These are phyloP conservation scores for Copidosoma floridanum DNA, from an alignment of 1,140 invertebrate genomes.

Conservation along the genomic window DNA sequence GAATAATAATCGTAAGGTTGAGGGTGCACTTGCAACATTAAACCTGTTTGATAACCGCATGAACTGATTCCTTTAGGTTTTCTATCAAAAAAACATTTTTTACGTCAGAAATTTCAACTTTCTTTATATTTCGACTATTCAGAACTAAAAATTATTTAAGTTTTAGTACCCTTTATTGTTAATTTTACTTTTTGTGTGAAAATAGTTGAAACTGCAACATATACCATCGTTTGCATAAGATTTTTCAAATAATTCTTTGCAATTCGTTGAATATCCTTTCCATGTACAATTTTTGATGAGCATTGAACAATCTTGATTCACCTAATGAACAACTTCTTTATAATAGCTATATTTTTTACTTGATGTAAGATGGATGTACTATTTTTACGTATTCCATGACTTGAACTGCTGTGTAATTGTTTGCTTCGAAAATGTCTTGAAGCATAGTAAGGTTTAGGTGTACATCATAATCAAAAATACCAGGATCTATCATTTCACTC, in stretches of 20 bases:
- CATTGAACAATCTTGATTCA: constrained; percentile 58
- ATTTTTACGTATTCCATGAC: too few species aligned
- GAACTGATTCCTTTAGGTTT: constrained; percentile 43
- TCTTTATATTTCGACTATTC: too few species aligned
- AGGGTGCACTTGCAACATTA: constrained; percentile 59
- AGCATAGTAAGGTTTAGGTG: constrained; percentile 37
- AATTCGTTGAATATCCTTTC: constrained; percentile 62
- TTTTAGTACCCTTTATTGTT: constrained; percentile 9
- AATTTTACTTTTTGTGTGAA: constrained; percentile 8
- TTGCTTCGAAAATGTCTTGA: constrained; percentile 48
- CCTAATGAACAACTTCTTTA: constrained; percentile 24
- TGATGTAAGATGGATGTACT: too few species aligned
- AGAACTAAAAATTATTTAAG: too few species aligned
- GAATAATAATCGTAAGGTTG: constrained; percentile 40
- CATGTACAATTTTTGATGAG: constrained; percentile 63
- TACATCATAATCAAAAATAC: constrained; percentile 28
- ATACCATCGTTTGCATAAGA: constrained; percentile 58
- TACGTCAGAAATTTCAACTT: too few species aligned
- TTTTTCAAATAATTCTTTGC: constrained; percentile 61
- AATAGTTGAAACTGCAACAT: constrained; percentile 70
- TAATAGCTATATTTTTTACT: too few species aligned
- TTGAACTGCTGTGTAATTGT: constrained; percentile 42
- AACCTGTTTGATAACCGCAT: constrained; percentile 65
- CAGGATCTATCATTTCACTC: constrained; percentile 36
- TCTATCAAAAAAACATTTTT: too few species aligned